These are phyloP conservation scores for Petrocephalus sullivani DNA, from an alignment of 2,797 vertebrate genomes.

Conservation along the genomic window DNA sequence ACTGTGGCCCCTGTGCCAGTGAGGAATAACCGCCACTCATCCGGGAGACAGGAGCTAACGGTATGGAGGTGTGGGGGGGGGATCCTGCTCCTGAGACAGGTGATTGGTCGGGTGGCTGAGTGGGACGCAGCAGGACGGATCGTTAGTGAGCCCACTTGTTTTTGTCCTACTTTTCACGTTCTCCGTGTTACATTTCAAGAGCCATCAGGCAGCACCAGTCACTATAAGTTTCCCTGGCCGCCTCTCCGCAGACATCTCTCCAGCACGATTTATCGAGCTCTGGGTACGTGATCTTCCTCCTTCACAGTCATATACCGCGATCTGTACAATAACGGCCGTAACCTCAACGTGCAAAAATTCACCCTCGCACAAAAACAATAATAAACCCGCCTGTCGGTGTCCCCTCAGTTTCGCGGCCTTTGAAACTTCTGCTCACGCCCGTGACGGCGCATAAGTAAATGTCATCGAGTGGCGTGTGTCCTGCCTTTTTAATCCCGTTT, in stretches of 20 bases:
- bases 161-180: background rate
- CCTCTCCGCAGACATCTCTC: too few species aligned
- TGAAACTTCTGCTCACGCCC: background rate
- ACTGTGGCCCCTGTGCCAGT: background rate
- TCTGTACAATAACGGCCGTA: background rate
- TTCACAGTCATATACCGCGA: background rate
- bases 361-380: background rate
- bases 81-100: background rate
- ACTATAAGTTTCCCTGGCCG: background rate
- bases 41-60: background rate
- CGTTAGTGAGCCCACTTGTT: background rate
- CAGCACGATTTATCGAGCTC: background rate
- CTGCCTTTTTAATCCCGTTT: background rate
- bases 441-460: background rate
- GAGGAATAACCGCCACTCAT: background rate
- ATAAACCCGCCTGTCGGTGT: background rate
- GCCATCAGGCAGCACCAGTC: background rate
- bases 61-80: background rate
- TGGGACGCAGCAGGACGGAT: background rate
- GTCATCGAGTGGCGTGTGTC: background rate
- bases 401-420: background rate
- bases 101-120: background rate
- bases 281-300: background rate
- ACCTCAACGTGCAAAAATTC: background rate
- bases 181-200: background rate